Conservation (phyloP, 2,113 vertebrate species). For the Struthidea cinerea region DNA sequence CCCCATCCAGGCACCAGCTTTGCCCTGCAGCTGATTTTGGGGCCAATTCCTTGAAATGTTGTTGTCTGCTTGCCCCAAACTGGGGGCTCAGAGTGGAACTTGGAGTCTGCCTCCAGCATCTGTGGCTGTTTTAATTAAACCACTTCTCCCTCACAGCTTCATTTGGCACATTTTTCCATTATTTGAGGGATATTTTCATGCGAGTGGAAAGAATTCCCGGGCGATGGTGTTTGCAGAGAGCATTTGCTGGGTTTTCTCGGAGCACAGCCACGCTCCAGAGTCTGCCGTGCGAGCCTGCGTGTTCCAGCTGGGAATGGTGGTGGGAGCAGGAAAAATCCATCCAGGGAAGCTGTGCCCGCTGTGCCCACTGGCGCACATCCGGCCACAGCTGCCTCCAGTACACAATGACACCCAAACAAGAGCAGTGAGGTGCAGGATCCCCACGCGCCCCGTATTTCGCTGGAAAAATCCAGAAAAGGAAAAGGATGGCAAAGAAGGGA, state of each 20-base stretch:
- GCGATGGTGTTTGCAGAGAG: not conserved
- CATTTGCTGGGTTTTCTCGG: not conserved
- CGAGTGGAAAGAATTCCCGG: conserved; percentile 32
- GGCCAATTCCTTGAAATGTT: not conserved
- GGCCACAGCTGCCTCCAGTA: not conserved
- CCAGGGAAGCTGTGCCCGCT: not conserved
- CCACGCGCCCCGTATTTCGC: rapidly evolving
- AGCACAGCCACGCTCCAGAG: not conserved
- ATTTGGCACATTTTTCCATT: not conserved
- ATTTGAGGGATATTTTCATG: conserved; percentile 2
- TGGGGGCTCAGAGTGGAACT: not conserved
- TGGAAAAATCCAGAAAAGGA: not conserved
- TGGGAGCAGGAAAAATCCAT: not conserved
- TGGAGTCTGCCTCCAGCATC: not conserved
- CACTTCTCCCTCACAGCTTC: not conserved
- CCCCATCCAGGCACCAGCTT: not conserved
- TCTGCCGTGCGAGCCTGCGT: not conserved
- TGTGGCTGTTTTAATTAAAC: not conserved
- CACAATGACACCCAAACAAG: rapidly evolving
- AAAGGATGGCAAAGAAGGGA: not conserved
- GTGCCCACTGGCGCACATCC: rapidly evolving
- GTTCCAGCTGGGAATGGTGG: not conserved
- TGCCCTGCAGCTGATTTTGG: not conserved
- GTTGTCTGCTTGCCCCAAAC: not conserved
- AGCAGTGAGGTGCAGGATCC: not conserved